Evolutionary conservation across 2,113 vertebrate species (phyloP), one percentile per base, ranked within the genome.

Genomic region (Coregonus clupeaformis): DNA sequence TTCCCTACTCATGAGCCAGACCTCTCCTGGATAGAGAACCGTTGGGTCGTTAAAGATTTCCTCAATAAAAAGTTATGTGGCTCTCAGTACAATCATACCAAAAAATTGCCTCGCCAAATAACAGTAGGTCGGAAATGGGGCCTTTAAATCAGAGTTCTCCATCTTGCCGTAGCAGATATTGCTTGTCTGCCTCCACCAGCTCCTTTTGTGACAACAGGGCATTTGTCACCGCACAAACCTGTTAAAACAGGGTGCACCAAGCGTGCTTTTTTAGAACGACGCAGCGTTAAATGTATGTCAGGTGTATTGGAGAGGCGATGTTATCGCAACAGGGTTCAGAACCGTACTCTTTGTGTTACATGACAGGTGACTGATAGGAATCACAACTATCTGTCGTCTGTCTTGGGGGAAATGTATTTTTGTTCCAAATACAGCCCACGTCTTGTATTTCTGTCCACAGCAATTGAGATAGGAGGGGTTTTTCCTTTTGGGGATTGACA

Each of bases 291-390:
- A 74, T 18, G 78, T 66, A 73, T 87, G 90, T 88, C 87, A 77
- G 86, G 69, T 82, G 81, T 71, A 74, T 74, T 82, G 84, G 83
- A 87, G 86, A 85, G 82, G 73, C 36, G 67, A 71, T 63, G 29
- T 84, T 88, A 90, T 90, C 86, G 69, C 70, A 78, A 63, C 6
- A 71, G 68, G 60, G 68, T 80, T 77, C 64, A 49, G 74, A 79
- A 76, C 73, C 80, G 88, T 90, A 64, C 76, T 82, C 87, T 87
- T 14, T 67, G 82, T 49, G 71, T 68, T 65, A 82, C 82, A 79
- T 88, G 89, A 88, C 90, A 91, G 80, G 73, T 87, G 77, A 89
- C 81, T 85, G 88, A 90, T 92, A 84, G 80, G 85, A 88, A 89
- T 86, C 82, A 73, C 81, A 84, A 81, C 74, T 80, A 83, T 86